phyloP scores from a whole-genome alignment of 2,888 invertebrate genomes.

The Monopis laevigella region DNA sequence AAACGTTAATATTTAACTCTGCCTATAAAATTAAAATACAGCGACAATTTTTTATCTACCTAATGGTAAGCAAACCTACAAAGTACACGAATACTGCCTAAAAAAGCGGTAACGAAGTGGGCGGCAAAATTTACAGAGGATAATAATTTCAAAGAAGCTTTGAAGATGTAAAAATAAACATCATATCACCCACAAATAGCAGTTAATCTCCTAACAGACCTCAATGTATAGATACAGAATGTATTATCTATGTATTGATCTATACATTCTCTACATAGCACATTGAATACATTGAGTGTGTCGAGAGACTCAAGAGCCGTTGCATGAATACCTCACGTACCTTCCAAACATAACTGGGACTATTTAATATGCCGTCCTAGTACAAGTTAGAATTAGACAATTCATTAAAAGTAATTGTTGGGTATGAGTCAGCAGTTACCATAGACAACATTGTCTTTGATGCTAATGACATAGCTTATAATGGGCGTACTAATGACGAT shows the following conservation, averaged over 20 bases:
- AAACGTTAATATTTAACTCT: no score
- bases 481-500: no score
- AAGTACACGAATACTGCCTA: no score
- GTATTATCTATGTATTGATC: no score
- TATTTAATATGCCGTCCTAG: constrained; percentile 45
- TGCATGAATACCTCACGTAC: constrained; percentile 1
- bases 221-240: no score
- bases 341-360: constrained; percentile 15
- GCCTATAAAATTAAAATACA: no score
- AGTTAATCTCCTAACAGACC: neutral
- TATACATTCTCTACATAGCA: constrained; percentile 2
- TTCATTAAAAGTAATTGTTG: constrained; percentile 59
- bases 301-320: constrained; percentile 2
- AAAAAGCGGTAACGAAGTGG: no score
- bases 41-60: no score
- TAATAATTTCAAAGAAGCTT: no score
- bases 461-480: constrained; percentile 9
- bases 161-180: neutral
- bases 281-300: neutral
- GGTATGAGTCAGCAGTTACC: constrained; percentile 40
- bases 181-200: neutral
- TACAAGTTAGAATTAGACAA: constrained; percentile 49
- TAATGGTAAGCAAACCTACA: no score
- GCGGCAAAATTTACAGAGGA: no score
- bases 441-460: neutral